These are phyloP conservation scores for Pelvicachromis taeniatus DNA, from an alignment of 2,113 vertebrate species.

Conservation along the genomic window DNA sequence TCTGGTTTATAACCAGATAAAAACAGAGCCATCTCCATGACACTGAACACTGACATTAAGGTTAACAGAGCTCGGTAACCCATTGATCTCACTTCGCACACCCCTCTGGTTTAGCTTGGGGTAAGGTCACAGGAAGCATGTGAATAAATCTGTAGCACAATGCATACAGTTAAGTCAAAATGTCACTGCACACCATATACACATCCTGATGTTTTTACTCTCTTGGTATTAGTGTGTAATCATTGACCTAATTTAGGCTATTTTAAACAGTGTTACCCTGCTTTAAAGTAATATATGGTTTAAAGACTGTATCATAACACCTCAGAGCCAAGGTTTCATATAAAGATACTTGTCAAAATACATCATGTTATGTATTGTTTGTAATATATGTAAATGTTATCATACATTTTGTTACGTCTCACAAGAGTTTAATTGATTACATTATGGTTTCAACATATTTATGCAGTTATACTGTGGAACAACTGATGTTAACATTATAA, in stretches of 20 bases:
- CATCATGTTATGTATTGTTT: neutral
- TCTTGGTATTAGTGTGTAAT: neutral
- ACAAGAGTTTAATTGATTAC: neutral
- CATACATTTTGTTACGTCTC: neutral
- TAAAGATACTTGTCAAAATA: neutral
- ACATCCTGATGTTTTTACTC: neutral
- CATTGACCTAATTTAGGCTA: neutral
- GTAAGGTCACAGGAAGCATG: neutral
- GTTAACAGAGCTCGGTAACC: neutral
- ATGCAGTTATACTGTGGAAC: accelerated
- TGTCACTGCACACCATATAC: neutral
- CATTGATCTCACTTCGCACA: neutral
- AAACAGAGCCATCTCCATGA: neutral
- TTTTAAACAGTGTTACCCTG: neutral
- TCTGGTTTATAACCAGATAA: accelerated
- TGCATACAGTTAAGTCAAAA: neutral
- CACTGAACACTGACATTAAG: neutral
- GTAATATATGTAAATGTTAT: no score
- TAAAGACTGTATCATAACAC: neutral
- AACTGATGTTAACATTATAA: neutral
- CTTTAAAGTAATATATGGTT: neutral
- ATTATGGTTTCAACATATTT: neutral
- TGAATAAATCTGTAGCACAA: neutral
- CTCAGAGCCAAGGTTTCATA: neutral
- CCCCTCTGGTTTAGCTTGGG: neutral